Conservation (phyloP, 2,888 invertebrate genomes). For the Eristalis arbustorum region DNA sequence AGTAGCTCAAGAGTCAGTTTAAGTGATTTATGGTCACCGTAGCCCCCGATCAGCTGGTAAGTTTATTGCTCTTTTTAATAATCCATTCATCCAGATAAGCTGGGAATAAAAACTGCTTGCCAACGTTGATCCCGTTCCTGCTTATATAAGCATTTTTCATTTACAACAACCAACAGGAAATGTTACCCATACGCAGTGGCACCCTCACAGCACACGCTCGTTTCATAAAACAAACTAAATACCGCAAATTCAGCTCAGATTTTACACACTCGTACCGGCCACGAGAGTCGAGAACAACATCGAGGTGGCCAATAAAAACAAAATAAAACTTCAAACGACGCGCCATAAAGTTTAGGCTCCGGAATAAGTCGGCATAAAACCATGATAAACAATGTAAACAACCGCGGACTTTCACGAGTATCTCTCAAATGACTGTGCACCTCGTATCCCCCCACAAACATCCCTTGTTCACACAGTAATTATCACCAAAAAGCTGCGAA, state of each 20-base stretch:
- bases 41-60: not conserved
- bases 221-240: not conserved
- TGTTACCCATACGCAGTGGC: constrained; percentile 3
- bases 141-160: not conserved
- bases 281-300: not conserved
- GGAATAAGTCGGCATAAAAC: not conserved
- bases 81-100: not conserved
- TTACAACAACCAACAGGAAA: not conserved
- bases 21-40: not conserved
- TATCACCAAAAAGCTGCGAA: not conserved
- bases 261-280: not conserved
- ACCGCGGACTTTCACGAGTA: not conserved
- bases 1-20: not conserved
- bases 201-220: not conserved
- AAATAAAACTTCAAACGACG: constrained; percentile 20
- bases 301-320: not conserved
- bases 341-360: constrained; percentile 8
- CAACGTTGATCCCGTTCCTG: not conserved
- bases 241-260: not conserved
- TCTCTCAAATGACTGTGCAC: not conserved
- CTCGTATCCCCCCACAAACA: not conserved
- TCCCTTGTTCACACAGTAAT: not conserved
- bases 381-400: not conserved
- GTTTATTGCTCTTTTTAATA: not conserved
- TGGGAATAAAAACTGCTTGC: not conserved